Percentiles rank a stretch among this genome's conserved stretches.
These are phyloP conservation scores for Notarius lentiginosus DNA, from an alignment of 2,113 vertebrate genomes.

Conservation along the genomic window DNA sequence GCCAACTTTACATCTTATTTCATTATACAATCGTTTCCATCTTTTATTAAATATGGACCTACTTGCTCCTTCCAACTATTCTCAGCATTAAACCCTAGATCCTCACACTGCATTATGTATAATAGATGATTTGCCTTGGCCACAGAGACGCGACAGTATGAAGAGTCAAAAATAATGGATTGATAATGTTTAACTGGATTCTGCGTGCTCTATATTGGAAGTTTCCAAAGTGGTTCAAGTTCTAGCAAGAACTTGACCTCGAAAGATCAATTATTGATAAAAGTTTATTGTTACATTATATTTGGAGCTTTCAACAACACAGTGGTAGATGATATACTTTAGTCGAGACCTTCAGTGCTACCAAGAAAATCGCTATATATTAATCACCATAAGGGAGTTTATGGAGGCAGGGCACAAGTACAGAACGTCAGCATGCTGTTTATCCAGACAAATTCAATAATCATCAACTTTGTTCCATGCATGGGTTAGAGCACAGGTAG, in stretches of 20 bases:
- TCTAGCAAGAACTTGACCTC: background rate
- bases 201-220: background rate
- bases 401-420: background rate
- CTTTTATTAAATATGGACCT: conserved; percentile 6
- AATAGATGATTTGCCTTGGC: background rate
- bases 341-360: background rate
- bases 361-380: background rate
- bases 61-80: background rate
- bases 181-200: background rate
- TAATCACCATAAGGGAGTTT: background rate
- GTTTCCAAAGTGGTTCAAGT: background rate
- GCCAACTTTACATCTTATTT: background rate
- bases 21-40: background rate
- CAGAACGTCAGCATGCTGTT: background rate
- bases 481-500: background rate
- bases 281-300: background rate
- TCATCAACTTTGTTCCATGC: background rate
- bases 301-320: background rate
- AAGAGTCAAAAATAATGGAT: conserved; percentile 8
- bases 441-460: background rate
- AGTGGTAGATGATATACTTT: background rate
- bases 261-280: background rate
- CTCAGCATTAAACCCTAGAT: background rate
- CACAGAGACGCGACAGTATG: background rate
- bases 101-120: background rate